A percentile compares a stretch with the other conserved stretches of the same genome.
phyloP scores from a whole-genome alignment of 1,140 invertebrate species.

The Brachionus sp. region DNA sequence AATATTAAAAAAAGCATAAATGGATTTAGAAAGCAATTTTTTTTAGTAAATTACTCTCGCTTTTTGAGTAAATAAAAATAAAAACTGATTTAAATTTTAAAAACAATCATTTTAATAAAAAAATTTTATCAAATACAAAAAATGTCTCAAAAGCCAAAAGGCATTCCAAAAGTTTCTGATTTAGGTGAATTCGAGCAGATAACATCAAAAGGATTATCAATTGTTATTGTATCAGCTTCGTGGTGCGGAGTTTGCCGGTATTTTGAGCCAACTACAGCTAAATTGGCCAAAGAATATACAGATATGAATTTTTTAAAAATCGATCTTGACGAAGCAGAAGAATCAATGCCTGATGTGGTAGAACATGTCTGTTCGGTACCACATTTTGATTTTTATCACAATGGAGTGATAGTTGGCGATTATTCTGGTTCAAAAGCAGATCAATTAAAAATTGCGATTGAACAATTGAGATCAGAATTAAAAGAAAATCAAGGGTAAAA shows the following conservation, averaged over 20 bases:
- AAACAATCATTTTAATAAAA: background rate
- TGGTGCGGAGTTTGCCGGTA: slow-evolving; percentile 5
- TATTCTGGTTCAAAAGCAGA: background rate
- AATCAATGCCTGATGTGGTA: background rate
- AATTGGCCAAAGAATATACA: slow-evolving; percentile 10
- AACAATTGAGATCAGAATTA: background rate
- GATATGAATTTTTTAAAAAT: slow-evolving; percentile 36
- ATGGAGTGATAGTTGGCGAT: background rate
- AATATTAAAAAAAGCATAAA: background rate
- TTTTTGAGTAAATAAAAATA: background rate
- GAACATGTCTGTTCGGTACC: background rate
- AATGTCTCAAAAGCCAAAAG: background rate
- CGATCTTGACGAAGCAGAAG: slow-evolving; percentile 18
- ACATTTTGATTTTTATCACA: background rate
- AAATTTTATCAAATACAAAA: background rate
- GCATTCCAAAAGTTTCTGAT: background rate
- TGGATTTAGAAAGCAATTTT: background rate
- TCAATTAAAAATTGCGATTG: background rate
- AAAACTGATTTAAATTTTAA: background rate
- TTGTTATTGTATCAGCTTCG: background rate
- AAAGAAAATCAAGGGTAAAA: background rate
- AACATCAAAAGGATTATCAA: background rate
- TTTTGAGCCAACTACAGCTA: background rate
- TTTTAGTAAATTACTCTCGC: background rate
- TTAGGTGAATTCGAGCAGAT: background rate